Evolutionary conservation across 2,888 invertebrate species (phyloP).

Genomic region (Cabera pusaria): DNA sequence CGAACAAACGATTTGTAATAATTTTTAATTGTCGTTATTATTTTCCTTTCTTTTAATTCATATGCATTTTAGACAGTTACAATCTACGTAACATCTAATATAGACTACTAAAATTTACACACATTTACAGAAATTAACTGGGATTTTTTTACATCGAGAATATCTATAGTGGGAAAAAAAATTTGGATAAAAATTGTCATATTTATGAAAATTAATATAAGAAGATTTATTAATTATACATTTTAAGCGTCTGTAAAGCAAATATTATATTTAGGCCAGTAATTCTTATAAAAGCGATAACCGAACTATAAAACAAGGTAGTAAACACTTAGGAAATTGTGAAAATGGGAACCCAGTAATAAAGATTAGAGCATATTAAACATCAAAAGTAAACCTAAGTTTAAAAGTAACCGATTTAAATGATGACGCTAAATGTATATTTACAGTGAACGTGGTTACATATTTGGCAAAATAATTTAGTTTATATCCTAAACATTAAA

Average conservation of each 20-base stretch:
- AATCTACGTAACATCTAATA: constrained; percentile 79
- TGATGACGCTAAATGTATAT: constrained; percentile 58
- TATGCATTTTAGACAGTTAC: constrained; percentile 68
- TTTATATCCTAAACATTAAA: constrained; percentile 18
- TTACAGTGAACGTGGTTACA: constrained; percentile 68
- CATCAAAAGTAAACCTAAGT: constrained; percentile 34
- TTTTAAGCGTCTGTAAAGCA: constrained; percentile 8
- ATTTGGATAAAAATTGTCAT: no score
- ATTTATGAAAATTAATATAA: no score
- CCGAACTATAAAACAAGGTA: background rate
- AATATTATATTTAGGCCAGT: constrained; percentile 36
- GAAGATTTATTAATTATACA: no score
- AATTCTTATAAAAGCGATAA: constrained; percentile 20
- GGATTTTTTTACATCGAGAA: constrained; percentile 57
- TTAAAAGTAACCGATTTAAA: constrained; percentile 43
- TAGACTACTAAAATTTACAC: constrained; percentile 77
- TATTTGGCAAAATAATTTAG: constrained; percentile 79
- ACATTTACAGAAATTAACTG: constrained; percentile 77
- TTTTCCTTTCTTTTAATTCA: constrained; percentile 59
- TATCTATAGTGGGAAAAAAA: no score
- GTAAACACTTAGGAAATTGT: constrained; percentile 1
- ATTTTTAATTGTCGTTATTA: constrained; percentile 70
- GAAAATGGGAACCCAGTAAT: constrained; percentile 43
- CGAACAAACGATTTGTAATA: constrained; percentile 61
- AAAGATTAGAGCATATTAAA: constrained; percentile 23